Percentiles rank a stretch among this genome's conserved stretches.
Evolutionary conservation across 2,888 invertebrate species (phyloP).

Genomic region (Poecilobothrus nobilitatus): DNA sequence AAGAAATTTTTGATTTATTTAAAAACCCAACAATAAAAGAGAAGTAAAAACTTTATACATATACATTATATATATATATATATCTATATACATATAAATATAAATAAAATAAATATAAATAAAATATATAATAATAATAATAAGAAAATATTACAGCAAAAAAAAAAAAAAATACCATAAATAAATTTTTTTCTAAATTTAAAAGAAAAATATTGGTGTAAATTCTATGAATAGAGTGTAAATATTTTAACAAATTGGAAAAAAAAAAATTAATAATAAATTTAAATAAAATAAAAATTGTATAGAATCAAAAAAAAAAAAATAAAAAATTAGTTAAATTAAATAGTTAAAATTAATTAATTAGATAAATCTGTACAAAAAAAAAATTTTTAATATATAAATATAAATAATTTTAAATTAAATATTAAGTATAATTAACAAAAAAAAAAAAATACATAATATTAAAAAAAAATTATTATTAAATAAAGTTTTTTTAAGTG

Average conservation of each 20-base stretch:
- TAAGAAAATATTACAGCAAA: neutral
- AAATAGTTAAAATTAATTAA: neutral
- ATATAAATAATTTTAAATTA: neutral
- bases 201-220: conserved; percentile 5
- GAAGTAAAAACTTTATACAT: neutral
- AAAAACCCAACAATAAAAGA: neutral
- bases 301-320: neutral
- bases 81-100: neutral
- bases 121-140: conserved; percentile 2
- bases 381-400: neutral
- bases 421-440: neutral
- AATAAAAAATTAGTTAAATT: neutral
- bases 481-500: neutral
- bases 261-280: neutral
- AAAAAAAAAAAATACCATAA: neutral
- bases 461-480: neutral
- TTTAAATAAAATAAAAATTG: neutral
- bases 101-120: neutral
- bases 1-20: too few species aligned
- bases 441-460: neutral
- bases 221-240: conserved; percentile 13
- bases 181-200: neutral
- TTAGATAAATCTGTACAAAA: neutral
- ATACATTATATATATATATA: neutral
- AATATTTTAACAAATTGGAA: conserved; percentile 2